Evolutionary conservation across 2,113 vertebrate species (phyloP).

Genomic region (human (Homo sapiens)): GRCh38 chr13:65216501-65217000

Average conservation of each 20-base stretch:
- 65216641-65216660: background rate
- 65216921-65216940: background rate
- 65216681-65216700: conserved; percentile 22
- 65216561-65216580: background rate
- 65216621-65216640: background rate
- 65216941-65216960: background rate
- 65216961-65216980: background rate
- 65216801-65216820: background rate
- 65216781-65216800: background rate
- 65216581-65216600: background rate
- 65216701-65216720: background rate
- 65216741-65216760: conserved; percentile 19
- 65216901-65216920: background rate
- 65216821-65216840: background rate
- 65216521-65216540: background rate
- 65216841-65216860: background rate
- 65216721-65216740: background rate
- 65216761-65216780: conserved; percentile 26
- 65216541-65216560: background rate
- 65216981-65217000: background rate
- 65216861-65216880: background rate
- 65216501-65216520: background rate
- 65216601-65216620: background rate
- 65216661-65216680: background rate
- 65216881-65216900: background rate